phyloP scores from a whole-genome alignment of 1,140 invertebrate species.

The Sycophila sp. region DNA sequence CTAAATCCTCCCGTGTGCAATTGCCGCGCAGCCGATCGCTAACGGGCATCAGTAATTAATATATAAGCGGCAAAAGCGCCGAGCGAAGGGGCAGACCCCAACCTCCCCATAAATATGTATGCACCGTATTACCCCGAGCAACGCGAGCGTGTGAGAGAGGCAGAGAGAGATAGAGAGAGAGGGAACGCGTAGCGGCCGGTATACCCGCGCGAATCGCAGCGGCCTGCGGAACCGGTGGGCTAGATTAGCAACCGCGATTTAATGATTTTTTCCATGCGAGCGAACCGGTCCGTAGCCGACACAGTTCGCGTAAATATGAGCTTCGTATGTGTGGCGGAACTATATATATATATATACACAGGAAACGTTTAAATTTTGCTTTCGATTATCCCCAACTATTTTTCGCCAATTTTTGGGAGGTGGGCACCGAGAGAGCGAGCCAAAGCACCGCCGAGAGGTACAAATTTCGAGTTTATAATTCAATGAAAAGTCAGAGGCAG shows the following conservation, averaged over 20 bases:
- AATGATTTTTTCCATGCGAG: slow-evolving; percentile 48
- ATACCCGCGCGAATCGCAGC: neutral
- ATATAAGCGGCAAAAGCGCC: slow-evolving; percentile 50
- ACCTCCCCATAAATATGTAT: slow-evolving; percentile 55
- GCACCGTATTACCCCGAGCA: slow-evolving; percentile 48
- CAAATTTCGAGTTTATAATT: slow-evolving; percentile 8
- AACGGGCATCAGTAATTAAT: slow-evolving; percentile 54
- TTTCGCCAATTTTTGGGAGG: slow-evolving; percentile 19
- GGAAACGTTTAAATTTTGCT: slow-evolving; percentile 27
- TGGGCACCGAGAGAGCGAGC: neutral
- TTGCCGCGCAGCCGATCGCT: slow-evolving; percentile 11
- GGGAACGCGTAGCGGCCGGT: neutral
- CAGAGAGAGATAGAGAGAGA: too few relatives aligned
- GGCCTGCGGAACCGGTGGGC: slow-evolving; percentile 25
- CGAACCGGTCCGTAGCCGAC: slow-evolving; percentile 40
- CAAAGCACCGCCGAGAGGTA: neutral
- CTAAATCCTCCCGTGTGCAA: neutral
- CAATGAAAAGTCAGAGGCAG: too few relatives aligned
- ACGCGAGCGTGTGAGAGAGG: neutral
- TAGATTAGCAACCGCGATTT: slow-evolving; percentile 37
- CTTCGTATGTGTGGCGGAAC: neutral
- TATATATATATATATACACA: neutral
- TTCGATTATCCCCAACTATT: slow-evolving; percentile 23
- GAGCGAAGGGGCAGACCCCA: neutral
- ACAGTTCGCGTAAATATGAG: neutral